Conservation (phyloP, 2,888 invertebrate genomes). For the Campoplex nolae region DNA sequence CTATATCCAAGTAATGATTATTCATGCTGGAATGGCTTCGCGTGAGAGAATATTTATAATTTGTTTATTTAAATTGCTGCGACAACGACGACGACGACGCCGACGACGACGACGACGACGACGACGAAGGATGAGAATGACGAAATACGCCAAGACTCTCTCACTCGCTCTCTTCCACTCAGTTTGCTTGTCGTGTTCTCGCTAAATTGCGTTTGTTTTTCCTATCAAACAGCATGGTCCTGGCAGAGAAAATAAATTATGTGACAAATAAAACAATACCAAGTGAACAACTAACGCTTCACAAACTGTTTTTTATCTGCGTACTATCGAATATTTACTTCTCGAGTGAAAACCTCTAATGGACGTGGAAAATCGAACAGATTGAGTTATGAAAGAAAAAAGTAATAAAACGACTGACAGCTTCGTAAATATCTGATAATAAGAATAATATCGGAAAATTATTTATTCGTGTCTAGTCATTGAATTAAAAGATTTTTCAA, state of each 20-base stretch:
- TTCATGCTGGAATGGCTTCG: constrained; percentile 83
- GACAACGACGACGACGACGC: constrained; percentile 52
- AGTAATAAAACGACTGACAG: background rate
- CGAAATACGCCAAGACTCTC: constrained; percentile 9
- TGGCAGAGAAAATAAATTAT: constrained; percentile 44
- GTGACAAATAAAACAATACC: constrained; percentile 47
- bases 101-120: constrained; percentile 52
- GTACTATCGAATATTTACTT: constrained; percentile 36
- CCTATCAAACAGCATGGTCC: constrained; percentile 73
- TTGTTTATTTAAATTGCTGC: constrained; percentile 84
- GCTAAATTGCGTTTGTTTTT: constrained; percentile 82
- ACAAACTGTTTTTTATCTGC: constrained; percentile 13
- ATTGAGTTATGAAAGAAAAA: background rate
- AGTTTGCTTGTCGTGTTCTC: constrained; percentile 76
- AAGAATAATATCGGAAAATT: constrained; percentile 3
- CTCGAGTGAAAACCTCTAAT: constrained; percentile 61
- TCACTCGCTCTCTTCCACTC: constrained; percentile 61
- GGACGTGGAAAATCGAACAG: constrained; percentile 53
- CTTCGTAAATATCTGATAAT: background rate
- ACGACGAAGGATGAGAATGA: constrained; percentile 52
- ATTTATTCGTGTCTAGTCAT: background rate
- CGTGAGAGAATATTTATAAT: constrained; percentile 84
- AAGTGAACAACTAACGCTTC: constrained; percentile 36
- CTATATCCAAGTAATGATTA: constrained; percentile 82
- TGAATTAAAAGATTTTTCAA: background rate